Conservation (phyloP, 2,113 vertebrate genomes). For the Poicephalus gulielmi region DNA sequence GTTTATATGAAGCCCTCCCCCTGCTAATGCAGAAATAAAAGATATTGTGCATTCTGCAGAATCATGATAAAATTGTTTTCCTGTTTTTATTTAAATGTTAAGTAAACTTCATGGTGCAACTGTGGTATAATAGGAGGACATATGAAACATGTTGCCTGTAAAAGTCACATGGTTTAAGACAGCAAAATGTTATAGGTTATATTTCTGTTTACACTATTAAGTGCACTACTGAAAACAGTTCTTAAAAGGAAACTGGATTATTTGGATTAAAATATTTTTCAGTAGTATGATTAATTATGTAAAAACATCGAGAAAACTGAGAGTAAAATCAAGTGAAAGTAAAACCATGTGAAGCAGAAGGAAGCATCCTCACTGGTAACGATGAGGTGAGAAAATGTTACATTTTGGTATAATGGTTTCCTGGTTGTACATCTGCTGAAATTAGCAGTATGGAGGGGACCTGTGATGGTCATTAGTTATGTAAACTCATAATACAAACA, state of each 20-base stretch:
- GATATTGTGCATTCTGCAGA: not conserved
- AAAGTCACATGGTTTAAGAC: not conserved
- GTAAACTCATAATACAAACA: not conserved
- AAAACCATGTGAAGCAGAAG: not conserved
- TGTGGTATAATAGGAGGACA: not conserved
- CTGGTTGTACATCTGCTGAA: not conserved
- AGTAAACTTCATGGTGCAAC: not conserved
- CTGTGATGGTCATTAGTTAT: not conserved
- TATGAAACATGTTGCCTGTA: accelerated
- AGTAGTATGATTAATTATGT: not conserved
- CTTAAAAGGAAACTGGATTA: not conserved
- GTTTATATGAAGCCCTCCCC: not conserved
- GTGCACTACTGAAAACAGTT: not conserved
- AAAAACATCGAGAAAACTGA: not conserved
- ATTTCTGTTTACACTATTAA: not conserved
- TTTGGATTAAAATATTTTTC: not conserved
- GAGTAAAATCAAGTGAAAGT: not conserved
- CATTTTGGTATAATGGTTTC: not conserved
- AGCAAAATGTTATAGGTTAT: not conserved
- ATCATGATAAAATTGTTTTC: not conserved
- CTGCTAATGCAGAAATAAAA: not conserved
- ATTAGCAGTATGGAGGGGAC: not conserved
- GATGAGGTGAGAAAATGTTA: not conserved
- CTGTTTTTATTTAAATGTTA: not conserved
- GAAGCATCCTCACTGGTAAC: not conserved